These are phyloP conservation scores for Pygocentrus nattereri DNA, from an alignment of 2,797 vertebrate species.

Conservation along the genomic window DNA sequence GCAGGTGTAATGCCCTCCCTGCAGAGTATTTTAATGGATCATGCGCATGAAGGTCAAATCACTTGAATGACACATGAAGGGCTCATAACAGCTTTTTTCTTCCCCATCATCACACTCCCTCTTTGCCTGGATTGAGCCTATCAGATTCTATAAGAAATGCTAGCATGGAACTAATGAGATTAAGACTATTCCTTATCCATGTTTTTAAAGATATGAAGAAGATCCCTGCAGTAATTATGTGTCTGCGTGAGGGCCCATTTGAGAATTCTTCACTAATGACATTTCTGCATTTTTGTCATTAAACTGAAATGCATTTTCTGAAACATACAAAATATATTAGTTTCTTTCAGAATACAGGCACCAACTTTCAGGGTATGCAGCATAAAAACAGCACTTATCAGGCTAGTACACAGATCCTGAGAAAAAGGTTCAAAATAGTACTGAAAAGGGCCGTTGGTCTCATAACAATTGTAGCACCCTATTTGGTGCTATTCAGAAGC, in stretches of 20 bases:
- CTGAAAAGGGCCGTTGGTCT: no score
- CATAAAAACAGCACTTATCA: background rate
- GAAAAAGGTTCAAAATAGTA: no score
- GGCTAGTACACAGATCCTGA: no score
- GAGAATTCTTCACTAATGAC: constrained; percentile 18
- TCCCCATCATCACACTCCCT: constrained; percentile 7
- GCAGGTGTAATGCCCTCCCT: constrained; percentile 31
- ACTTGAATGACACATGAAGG: constrained; percentile 32
- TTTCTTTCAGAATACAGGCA: background rate
- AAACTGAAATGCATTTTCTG: constrained; percentile 19
- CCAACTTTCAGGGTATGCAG: background rate
- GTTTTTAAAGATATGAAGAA: constrained; percentile 20
- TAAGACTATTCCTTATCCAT: constrained; percentile 28
- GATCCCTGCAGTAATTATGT: constrained; percentile 19
- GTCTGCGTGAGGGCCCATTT: background rate
- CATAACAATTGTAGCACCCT: no score
- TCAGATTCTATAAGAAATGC: constrained; percentile 30
- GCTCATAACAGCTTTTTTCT: constrained; percentile 18
- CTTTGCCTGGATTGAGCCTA: background rate
- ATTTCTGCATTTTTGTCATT: background rate
- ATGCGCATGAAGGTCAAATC: constrained; percentile 51
- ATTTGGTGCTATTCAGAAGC: no score
- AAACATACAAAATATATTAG: background rate
- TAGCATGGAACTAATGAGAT: constrained; percentile 44
- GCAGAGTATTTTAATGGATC: constrained; percentile 38